Evolutionary conservation across 2,797 vertebrate species (phyloP).

Genomic region (Aselliscus stoliczkanus): DNA sequence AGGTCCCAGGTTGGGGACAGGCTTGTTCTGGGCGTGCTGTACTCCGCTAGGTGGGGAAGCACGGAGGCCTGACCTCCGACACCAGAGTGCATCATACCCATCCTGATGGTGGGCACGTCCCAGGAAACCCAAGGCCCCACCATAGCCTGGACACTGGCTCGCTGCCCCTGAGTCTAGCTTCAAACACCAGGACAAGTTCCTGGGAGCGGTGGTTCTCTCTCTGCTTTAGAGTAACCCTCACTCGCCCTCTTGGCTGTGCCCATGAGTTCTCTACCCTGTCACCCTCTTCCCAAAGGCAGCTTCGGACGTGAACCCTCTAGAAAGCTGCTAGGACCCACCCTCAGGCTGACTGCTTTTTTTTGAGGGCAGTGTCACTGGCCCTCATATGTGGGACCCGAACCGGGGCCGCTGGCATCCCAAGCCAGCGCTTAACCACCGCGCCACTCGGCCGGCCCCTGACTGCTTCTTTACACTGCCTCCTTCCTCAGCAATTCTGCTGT

Average conservation of each 20-base stretch:
- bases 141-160: background rate
- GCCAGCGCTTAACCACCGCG: no score
- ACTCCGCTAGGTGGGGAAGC: background rate
- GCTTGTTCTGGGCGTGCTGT: background rate
- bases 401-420: no score
- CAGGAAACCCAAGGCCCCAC: background rate
- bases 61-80: no score
- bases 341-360: no score
- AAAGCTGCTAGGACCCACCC: background rate
- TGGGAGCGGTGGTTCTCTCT: background rate
- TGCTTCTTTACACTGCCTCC: background rate
- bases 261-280: background rate
- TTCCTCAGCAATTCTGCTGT: background rate
- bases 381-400: no score
- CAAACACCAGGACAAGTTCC: background rate
- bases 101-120: background rate
- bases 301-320: background rate
- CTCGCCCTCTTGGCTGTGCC: background rate
- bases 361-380: no score
- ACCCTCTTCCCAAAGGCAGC: background rate
- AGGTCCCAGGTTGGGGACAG: background rate
- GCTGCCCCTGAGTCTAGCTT: background rate
- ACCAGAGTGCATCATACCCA: no score
- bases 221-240: background rate
- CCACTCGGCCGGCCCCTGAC: no score